Evolutionary conservation across 1,140 invertebrate species (phyloP), one percentile per base, ranked within the genome.

Genomic region (Drosophila sturtevanti): DNA sequence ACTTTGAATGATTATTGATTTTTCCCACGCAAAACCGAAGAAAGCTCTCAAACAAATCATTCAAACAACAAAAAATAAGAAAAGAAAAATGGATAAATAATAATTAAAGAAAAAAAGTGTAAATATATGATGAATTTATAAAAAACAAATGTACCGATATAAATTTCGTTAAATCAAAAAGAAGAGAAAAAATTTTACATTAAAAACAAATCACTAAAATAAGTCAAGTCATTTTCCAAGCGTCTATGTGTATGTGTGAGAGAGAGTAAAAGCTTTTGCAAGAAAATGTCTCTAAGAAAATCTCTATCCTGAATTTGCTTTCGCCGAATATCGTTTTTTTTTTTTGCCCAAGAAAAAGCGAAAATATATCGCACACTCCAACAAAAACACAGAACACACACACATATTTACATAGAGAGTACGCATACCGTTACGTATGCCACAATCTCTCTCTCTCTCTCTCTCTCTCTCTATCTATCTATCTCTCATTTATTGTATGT

Each of bases 261-360:
- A 58, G 52, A 64, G 66, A 44, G 64, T 21, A 22, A 73, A 89
- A 87, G 84, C 81, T 74, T 48, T 48, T 11, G 41, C 52, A 35
- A 59, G 27, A 77, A 68, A 63, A 58, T 68, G 63, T 65, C 76
- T 72, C 66, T 68, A 89, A 87, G 84, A 89, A 89, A 89, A 89
- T 89, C 84, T 89, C 84, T 89, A 89, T 89, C 84, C 84, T 89
- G 79, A 84, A 75, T 89, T 89, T 80, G 72, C 82, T 80, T 89
- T 80, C 55, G 58, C 76, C 63, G 41, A 68, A 77, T 68, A 76
- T 81, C 84, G 41, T 48, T 48, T 48, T 48, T 48, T 44, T 44
- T 48, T 48, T 87, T 87, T 74, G 35, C 18, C 65, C 61, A 86
- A 76, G 72, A 55, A 82, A 89, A 87, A 81, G 79, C 79, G 71